Evolutionary conservation across 2,797 vertebrate species (phyloP).

Genomic region (Tarsius wallacei): DNA sequence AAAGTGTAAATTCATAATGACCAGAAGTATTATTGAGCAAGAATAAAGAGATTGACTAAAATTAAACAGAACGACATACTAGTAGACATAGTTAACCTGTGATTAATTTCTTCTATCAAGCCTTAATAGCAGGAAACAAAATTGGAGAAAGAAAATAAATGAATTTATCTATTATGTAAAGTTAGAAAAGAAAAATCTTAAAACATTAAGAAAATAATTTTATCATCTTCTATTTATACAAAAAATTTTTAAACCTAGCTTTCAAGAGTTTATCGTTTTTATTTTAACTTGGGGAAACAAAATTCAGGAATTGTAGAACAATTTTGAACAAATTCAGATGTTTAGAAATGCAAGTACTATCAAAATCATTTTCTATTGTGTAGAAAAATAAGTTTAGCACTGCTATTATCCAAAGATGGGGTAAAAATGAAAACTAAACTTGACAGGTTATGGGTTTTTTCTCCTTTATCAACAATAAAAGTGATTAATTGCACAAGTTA

Average conservation of each 20-base stretch:
- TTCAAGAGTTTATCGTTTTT: not conserved
- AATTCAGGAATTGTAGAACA: not conserved
- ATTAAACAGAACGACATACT: not conserved
- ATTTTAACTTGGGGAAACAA: not conserved
- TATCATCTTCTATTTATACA: not conserved
- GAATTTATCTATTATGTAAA: not conserved
- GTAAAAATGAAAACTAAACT: slow-evolving; percentile 10
- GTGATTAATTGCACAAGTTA: not conserved
- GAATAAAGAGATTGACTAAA: not conserved
- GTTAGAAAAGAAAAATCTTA: not conserved
- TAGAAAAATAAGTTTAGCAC: not conserved
- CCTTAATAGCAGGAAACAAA: not conserved
- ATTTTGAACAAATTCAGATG: not conserved
- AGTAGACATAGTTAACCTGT: not conserved
- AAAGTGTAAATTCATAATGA: not conserved
- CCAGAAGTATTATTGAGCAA: not conserved
- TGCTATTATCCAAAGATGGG: not conserved
- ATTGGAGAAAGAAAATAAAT: not conserved
- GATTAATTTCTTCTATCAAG: not conserved
- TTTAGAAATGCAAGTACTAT: slow-evolving; percentile 9
- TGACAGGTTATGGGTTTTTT: not conserved
- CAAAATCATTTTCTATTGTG: not conserved
- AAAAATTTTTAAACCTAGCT: not conserved
- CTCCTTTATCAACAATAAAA: not conserved
- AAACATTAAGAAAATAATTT: not conserved